These are phyloP conservation scores for Nipponacmea schrenckii DNA, from an alignment of 2,888 invertebrate genomes.

Conservation along the genomic window DNA sequence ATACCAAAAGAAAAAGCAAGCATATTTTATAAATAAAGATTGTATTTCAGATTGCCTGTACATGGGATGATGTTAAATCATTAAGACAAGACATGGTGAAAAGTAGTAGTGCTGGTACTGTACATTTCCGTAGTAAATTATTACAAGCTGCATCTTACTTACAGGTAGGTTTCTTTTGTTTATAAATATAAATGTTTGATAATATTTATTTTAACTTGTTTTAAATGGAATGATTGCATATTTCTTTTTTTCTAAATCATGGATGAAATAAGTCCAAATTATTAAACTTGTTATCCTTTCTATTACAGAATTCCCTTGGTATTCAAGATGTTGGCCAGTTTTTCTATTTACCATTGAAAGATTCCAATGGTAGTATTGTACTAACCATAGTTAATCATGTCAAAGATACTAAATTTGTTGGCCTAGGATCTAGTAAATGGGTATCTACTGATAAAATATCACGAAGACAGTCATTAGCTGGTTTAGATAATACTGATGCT, in stretches of 20 bases:
- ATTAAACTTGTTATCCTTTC: constrained; percentile 13
- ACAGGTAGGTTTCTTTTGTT: constrained; percentile 72
- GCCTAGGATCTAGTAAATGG: constrained; percentile 87
- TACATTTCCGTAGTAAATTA: constrained; percentile 89
- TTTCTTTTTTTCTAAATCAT: not conserved
- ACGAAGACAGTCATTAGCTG: constrained; percentile 73
- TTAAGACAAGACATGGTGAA: constrained; percentile 94
- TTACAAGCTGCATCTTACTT: constrained; percentile 92
- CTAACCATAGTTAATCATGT: constrained; percentile 83
- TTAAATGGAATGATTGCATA: too few species aligned
- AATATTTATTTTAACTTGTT: too few species aligned
- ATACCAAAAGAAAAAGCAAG: too few species aligned
- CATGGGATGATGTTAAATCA: constrained; percentile 95
- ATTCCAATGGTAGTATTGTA: constrained; percentile 88
- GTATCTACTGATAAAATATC: constrained; percentile 86
- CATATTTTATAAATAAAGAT: too few species aligned
- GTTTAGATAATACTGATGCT: constrained; percentile 65
- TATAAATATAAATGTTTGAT: too few species aligned
- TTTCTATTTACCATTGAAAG: constrained; percentile 89
- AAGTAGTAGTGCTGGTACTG: constrained; percentile 86
- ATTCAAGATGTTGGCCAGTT: constrained; percentile 94
- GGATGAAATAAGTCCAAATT: not conserved
- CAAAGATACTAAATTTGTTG: constrained; percentile 83
- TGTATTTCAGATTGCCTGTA: constrained; percentile 81
- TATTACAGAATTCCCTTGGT: constrained; percentile 83